A percentile compares a stretch with the other conserved stretches of the same genome.
These are phyloP conservation scores for Butorides virescens DNA, from an alignment of 2,113 vertebrate species.

Conservation along the genomic window DNA sequence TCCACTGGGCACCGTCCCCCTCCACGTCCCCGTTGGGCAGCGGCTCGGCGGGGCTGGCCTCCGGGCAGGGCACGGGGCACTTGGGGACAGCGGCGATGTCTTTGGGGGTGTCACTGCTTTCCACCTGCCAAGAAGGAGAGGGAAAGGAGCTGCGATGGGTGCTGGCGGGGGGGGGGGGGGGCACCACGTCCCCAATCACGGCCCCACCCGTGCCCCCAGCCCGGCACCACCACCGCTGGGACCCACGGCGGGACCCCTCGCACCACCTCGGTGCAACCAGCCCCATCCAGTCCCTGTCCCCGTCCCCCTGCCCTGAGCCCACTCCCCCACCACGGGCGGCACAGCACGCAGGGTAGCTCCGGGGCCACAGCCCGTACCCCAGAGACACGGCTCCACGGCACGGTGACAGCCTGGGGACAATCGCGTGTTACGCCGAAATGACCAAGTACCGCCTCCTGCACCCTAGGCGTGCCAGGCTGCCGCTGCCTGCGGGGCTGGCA, in stretches of 20 bases:
- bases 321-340: fast-evolving
- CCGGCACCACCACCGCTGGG: neutral
- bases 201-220: neutral
- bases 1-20: slow-evolving; percentile 64
- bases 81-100: slow-evolving; percentile 76
- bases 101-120: slow-evolving; percentile 80
- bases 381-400: fast-evolving
- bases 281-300: neutral
- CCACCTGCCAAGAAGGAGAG: slow-evolving; percentile 72
- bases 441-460: neutral
- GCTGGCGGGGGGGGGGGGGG: fast-evolving
- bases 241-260: neutral
- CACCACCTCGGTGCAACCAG: fast-evolving
- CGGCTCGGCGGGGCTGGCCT: slow-evolving; percentile 75
- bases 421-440: fast-evolving
- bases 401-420: neutral
- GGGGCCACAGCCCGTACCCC: neutral
- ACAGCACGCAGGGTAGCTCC: fast-evolving
- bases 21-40: slow-evolving; percentile 89
- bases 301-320: neutral
- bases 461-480: fast-evolving
- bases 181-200: fast-evolving
- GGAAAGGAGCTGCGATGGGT: neutral
- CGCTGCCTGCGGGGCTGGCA: neutral
- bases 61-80: slow-evolving; percentile 74